A percentile compares a stretch with the other conserved stretches of the same genome.
These are phyloP conservation scores for Lepas anatifera DNA, from an alignment of 2,888 invertebrate species.

Conservation along the genomic window DNA sequence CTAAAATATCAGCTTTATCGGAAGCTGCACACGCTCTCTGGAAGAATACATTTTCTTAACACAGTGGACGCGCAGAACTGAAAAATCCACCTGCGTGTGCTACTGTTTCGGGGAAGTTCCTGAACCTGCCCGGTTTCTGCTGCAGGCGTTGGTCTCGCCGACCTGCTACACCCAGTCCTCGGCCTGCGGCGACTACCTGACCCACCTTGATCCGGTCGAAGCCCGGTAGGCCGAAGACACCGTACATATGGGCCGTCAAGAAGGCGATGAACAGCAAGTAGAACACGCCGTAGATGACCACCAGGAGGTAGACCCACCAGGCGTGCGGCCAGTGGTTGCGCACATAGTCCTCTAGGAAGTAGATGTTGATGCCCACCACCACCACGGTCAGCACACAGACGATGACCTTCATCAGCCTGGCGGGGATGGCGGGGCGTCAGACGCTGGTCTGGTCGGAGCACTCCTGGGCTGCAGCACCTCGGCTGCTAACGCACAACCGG, in stretches of 20 bases:
- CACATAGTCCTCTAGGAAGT: slow-evolving; percentile 55
- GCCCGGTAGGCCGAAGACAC: slow-evolving; percentile 20
- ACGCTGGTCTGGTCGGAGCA: no score
- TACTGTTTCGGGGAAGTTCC: no score
- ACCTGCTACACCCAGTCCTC: no score
- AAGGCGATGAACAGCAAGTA: slow-evolving; percentile 23
- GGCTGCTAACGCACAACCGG: no score
- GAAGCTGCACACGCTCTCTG: no score
- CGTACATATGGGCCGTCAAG: slow-evolving; percentile 19
- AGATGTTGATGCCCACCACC: slow-evolving; percentile 66
- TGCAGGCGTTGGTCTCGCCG: no score
- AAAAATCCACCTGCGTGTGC: no score
- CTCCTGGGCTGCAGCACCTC: no score
- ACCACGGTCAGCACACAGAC: slow-evolving; percentile 51
- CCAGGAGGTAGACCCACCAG: slow-evolving; percentile 23
- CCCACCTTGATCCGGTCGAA: slow-evolving; percentile 3
- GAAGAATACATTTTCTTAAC: no score
- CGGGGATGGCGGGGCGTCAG: slow-evolving; percentile 25
- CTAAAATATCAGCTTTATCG: no score
- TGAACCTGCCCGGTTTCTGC: no score
- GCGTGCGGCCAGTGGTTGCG: slow-evolving; percentile 26
- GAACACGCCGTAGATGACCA: slow-evolving; percentile 15
- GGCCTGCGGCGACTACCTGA: background rate
- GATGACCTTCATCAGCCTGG: slow-evolving; percentile 53
- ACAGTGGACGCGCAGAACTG: no score